These are phyloP conservation scores for Hirtodrosophila confusa DNA, from an alignment of 2,888 invertebrate genomes.

Conservation along the genomic window DNA sequence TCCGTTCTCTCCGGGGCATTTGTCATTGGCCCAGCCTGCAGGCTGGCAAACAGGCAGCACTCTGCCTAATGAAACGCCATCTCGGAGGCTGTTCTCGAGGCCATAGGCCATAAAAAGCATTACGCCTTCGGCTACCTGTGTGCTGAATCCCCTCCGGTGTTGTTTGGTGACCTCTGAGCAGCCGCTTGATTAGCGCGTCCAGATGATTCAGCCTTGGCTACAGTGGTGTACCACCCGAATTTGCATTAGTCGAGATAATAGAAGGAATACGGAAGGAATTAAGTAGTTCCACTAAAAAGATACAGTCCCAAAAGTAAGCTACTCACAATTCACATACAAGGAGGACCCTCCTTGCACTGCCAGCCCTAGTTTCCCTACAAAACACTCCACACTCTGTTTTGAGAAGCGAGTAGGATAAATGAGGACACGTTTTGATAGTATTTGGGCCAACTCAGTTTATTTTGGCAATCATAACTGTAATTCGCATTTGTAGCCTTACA, in stretches of 20 bases:
- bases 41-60: constrained; percentile 39
- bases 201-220: constrained; percentile 31
- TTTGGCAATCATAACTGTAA: too few species aligned
- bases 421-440: neutral
- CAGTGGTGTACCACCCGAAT: constrained; percentile 28
- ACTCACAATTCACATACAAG: neutral
- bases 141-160: neutral
- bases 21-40: constrained; percentile 56
- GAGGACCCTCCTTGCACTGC: too few species aligned
- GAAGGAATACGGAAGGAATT: neutral
- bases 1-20: constrained; percentile 45
- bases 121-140: constrained; percentile 50
- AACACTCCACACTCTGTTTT: too few species aligned
- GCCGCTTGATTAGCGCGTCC: constrained; percentile 50
- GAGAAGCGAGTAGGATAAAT: too few species aligned
- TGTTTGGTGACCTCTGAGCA: constrained; percentile 34
- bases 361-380: too few species aligned
- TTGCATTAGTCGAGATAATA: constrained; percentile 31
- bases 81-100: constrained; percentile 30
- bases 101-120: constrained; percentile 66
- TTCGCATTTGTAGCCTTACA: too few species aligned
- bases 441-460: neutral
- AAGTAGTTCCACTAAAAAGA: neutral
- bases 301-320: neutral
- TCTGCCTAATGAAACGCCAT: constrained; percentile 70